Evolutionary conservation across 2,113 vertebrate species (phyloP), one percentile per base, ranked within the genome.

Genomic region (Panthera tigris): DNA sequence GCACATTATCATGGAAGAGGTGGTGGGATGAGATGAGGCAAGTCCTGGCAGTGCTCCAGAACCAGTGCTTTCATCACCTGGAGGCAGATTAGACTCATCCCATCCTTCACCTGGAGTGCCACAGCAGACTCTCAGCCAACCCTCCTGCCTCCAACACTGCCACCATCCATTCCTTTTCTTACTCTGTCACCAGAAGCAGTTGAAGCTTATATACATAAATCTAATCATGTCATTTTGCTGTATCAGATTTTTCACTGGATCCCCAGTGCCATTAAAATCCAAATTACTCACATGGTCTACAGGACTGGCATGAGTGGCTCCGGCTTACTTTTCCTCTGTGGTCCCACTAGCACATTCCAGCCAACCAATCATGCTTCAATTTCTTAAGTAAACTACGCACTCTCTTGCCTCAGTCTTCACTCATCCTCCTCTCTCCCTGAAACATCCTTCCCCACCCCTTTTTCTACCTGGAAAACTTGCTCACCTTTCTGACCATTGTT

Each of bases 261-360:
- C 18, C 31, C 7, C 76, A 83, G 4, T 39, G 14, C 31, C 36
- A 76, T 83, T 61, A 9, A 91, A 89, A 4, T 65, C 33, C 69
- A 69, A 29, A 66, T 3, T 19, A 8, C 21, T 48, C 71, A 57
- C 2, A 1, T 7, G 19, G 6, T 31, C 36, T 50, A 2, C 12
- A 61, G 48, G 55, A 27, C 78, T 39, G n/a, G 25, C 12, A 18
- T 0, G 25, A 73, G 36, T 0, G 0, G 16, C 39, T 81, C 23
- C 13, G 8, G 27, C 50, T 15, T n/a, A 0, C 4, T 33, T 5
- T 12, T 79, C 55, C 19, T 19, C 4, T 8, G 4, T 2, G 21
- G 74, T 16, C 21, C 9, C 48, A 27, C 21, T n/a, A 4, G 18
- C 15, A 7, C 2, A 0, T 16, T n/a, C 5, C 19, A 68, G 13